Percentiles rank a stretch among this genome's conserved stretches.
These are phyloP conservation scores for Hypercompe scribonia DNA, from an alignment of 2,888 invertebrate genomes.

Conservation along the genomic window DNA sequence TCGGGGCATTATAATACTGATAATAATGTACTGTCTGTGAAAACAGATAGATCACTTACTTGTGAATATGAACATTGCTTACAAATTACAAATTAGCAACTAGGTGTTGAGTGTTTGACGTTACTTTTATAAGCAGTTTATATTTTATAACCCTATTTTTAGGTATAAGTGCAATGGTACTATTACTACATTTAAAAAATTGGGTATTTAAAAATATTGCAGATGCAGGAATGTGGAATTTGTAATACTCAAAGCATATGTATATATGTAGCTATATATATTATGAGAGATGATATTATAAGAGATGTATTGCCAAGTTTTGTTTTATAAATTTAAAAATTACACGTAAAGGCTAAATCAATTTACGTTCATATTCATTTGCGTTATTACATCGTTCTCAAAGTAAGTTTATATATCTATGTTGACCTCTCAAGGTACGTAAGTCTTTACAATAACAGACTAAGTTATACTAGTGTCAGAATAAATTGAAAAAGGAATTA, in stretches of 20 bases:
- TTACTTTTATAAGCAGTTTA: background rate
- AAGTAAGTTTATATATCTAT: too few relatives aligned
- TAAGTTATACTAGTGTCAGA: too few relatives aligned
- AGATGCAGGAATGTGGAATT: too few relatives aligned
- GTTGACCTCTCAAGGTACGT: too few relatives aligned
- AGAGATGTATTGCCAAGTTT: too few relatives aligned
- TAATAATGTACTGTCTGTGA: constrained; percentile 27
- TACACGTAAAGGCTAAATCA: background rate
- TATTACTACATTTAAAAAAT: background rate
- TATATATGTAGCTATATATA: too few relatives aligned
- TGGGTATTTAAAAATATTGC: too few relatives aligned
- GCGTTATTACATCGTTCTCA: background rate
- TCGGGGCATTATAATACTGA: constrained; percentile 41
- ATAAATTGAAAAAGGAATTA: too few relatives aligned
- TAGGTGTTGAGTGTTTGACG: constrained; percentile 10
- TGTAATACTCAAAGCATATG: background rate
- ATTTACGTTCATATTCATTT: too few relatives aligned
- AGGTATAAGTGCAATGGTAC: background rate
- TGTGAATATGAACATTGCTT: constrained; percentile 21
- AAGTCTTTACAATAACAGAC: too few relatives aligned
- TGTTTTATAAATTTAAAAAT: too few relatives aligned
- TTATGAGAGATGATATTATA: too few relatives aligned
- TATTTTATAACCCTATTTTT: background rate
- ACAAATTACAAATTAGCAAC: constrained; percentile 26
- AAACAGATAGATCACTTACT: constrained; percentile 24